Evolutionary conservation across 1,140 invertebrate genomes (phyloP).

Genomic region (Drosophila tani): DNA sequence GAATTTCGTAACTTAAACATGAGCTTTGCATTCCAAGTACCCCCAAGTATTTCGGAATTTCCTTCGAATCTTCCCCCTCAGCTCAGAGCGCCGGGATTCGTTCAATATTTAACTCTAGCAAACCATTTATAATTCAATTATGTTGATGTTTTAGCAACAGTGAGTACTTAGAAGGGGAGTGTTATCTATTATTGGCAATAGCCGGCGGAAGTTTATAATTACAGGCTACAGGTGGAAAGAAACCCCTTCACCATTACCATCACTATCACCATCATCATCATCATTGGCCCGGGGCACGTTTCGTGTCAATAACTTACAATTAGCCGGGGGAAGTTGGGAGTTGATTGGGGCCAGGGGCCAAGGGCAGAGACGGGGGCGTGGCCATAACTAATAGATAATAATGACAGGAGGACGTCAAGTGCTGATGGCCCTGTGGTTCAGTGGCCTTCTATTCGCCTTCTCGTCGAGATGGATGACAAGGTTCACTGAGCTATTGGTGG

Average conservation of each 20-base stretch:
- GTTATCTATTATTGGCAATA: conserved; percentile 10
- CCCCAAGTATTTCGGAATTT: not conserved
- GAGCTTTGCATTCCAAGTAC: conserved; percentile 17
- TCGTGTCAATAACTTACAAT: conserved; percentile 73
- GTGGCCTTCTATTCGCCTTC: conserved; percentile 11
- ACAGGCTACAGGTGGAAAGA: conserved; percentile 40
- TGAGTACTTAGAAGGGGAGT: not conserved
- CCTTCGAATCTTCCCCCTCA: not conserved
- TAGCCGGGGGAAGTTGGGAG: conserved; percentile 26
- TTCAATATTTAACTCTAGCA: conserved; percentile 47
- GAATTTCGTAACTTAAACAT: conserved; percentile 13
- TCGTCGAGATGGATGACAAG: conserved; percentile 16
- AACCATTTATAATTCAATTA: conserved; percentile 72
- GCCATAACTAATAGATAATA: conserved; percentile 69
- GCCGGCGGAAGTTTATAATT: conserved; percentile 62
- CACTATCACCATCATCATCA: not conserved
- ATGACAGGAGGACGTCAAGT: conserved; percentile 55
- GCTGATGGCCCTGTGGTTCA: conserved; percentile 35
- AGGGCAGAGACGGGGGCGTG: conserved; percentile 21
- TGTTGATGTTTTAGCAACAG: conserved; percentile 36
- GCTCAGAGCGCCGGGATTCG: not conserved
- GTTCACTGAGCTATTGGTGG: conserved; percentile 47
- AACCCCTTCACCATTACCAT: not conserved
- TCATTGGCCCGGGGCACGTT: conserved; percentile 47
- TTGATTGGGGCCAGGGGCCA: not conserved